Percentiles rank a stretch among this genome's conserved stretches.
phyloP scores from a whole-genome alignment of 1,140 invertebrate genomes.

The Drosophila kepulauana region DNA sequence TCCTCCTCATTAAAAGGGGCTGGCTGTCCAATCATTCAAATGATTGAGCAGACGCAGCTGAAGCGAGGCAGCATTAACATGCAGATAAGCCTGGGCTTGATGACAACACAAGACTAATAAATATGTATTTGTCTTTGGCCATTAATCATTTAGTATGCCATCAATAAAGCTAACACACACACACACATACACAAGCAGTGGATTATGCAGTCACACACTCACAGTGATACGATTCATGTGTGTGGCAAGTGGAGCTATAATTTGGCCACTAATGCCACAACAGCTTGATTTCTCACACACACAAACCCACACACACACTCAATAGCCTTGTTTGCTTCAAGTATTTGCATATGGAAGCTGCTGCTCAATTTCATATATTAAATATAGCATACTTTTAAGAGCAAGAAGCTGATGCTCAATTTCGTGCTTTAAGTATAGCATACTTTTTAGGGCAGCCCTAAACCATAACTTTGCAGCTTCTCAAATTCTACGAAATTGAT shows the following conservation, averaged over 20 bases:
- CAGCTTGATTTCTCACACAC: constrained; percentile 18
- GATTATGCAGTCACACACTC: constrained; percentile 65
- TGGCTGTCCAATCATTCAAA: constrained; percentile 24
- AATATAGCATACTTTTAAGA: neutral
- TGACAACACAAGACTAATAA: constrained; percentile 37
- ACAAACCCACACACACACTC: constrained; percentile 7
- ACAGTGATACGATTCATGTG: neutral
- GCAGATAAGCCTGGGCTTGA: constrained; percentile 37
- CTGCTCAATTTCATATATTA: neutral
- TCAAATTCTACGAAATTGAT: constrained; percentile 6
- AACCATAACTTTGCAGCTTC: neutral
- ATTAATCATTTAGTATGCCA: constrained; percentile 51
- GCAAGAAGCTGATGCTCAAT: neutral
- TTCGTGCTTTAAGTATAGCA: neutral
- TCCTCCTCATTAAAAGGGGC: neutral
- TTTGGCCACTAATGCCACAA: constrained; percentile 18
- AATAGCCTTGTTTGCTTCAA: neutral
- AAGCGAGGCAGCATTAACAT: constrained; percentile 26
- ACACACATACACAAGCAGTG: constrained; percentile 30
- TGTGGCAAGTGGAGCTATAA: constrained; percentile 18
- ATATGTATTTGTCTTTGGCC: constrained; percentile 29
- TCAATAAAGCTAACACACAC: constrained; percentile 39
- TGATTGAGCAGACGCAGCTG: constrained; percentile 23
- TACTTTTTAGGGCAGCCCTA: neutral
- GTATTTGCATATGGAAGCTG: constrained; percentile 10